Evolutionary conservation across 2,113 vertebrate species (phyloP).

Genomic region (Malurus elegans): DNA sequence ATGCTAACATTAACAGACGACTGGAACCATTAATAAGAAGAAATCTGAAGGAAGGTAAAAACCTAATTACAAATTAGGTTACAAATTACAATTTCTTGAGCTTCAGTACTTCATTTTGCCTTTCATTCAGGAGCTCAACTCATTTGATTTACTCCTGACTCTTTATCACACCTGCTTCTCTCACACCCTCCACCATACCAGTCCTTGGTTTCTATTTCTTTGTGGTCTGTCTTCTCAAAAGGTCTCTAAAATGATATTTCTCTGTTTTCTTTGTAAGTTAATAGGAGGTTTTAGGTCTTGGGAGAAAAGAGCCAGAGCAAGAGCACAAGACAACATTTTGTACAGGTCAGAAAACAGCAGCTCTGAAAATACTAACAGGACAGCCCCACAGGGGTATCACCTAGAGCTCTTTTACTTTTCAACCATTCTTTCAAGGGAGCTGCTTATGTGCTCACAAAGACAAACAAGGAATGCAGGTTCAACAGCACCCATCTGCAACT

Average conservation of each 20-base stretch:
- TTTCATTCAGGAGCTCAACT: background rate
- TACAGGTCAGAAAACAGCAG: background rate
- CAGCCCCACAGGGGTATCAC: rapidly evolving
- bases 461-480: background rate
- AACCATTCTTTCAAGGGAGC: background rate
- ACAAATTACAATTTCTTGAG: background rate
- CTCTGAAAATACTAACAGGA: background rate
- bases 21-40: background rate
- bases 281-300: background rate
- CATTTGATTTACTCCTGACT: background rate
- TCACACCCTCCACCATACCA: background rate
- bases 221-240: background rate
- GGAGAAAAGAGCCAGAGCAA: background rate
- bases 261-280: background rate
- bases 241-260: background rate
- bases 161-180: background rate
- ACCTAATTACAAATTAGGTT: background rate
- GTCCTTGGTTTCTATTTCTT: background rate
- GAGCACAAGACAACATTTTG: background rate
- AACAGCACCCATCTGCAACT: background rate
- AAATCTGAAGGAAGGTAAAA: background rate
- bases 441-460: rapidly evolving
- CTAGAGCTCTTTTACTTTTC: background rate
- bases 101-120: background rate
- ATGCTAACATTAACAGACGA: background rate